These are phyloP conservation scores for Diceros bicornis DNA, from an alignment of 2,797 vertebrate species.

Conservation along the genomic window DNA sequence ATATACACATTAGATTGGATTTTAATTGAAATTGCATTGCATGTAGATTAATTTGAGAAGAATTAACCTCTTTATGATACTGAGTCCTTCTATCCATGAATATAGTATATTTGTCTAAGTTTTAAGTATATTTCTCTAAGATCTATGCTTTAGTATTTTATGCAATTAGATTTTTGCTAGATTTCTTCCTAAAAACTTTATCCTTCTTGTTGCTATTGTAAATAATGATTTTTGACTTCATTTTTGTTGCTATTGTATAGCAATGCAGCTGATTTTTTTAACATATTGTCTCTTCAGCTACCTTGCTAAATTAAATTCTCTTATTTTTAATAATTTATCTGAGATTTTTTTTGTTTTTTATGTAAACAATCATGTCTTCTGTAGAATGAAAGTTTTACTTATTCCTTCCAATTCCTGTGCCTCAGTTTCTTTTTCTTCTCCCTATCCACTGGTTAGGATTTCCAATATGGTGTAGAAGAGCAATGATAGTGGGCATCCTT, in stretches of 20 bases:
- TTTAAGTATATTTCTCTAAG: conserved; percentile 11
- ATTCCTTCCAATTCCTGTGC: neutral
- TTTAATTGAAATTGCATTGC: conserved; percentile 12
- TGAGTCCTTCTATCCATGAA: neutral
- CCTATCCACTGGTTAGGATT: neutral
- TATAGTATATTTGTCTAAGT: neutral
- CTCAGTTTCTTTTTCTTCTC: conserved; percentile 35
- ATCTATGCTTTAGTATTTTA: conserved; percentile 44
- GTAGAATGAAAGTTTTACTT: neutral
- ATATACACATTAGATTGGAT: neutral
- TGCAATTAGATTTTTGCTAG: conserved; percentile 11
- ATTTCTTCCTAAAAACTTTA: neutral
- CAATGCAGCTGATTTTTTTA: neutral
- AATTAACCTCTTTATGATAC: neutral
- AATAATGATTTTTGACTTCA: neutral
- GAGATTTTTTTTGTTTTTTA: neutral
- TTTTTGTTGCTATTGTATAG: neutral
- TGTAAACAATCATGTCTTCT: neutral
- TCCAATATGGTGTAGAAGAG: neutral
- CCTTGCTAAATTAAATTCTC: conserved; percentile 1
- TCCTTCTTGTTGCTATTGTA: neutral
- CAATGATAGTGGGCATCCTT: neutral
- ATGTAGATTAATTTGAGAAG: conserved; percentile 1
- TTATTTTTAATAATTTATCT: conserved; percentile 18
- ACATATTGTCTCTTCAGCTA: neutral